Base-by-base conservation (phyloP, 2,888 invertebrate species). In the Creontiades dilutus region DNA sequence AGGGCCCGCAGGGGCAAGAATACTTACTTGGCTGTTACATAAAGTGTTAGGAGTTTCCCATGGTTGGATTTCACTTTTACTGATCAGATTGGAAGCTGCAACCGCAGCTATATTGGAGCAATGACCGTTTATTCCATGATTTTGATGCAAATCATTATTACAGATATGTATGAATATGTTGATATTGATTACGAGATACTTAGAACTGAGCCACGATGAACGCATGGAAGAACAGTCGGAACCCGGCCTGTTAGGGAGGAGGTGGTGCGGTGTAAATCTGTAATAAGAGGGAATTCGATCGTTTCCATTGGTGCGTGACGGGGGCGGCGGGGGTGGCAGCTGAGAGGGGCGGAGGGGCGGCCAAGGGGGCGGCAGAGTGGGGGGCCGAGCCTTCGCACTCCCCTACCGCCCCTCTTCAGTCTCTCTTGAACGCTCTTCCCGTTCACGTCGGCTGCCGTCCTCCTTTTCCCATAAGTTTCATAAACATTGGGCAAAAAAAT, bases 201-300 rank as follows among this genome's bases (percentile, higher is more conserved):
- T n/a, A 46, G 4, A 47, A 23, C 11, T 7, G 46, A 28, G 46
- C 78, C 52, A 2, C 23, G 52, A 9, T 52, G 52, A 23, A n/a
- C 11, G 16, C 14, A 13, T 14, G 52, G 47, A 27, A 27, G 46
- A 61, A 85, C 52, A 78, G 46, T 37, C 7, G 19, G 37, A 11
- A 19, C 27, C 27, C 16, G 27, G 55, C 23, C 28, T 11, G n/a
- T 16, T 37, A 47, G 75, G 86, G 80, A 55, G 78, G 76, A 55
- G 61, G 86, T 37, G 82, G 37, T 13, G 84, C 84, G 87, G 90
- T 85, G 89, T 90, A 91, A 91, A 91, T 91, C 90, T 90, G 91
- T 91, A 91, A 91, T 91, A 91, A 91, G 90, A 89, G 91, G 55
- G 91, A 89, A 91, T 91, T 90, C 91, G 91, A 91, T 91, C 91